Conservation (phyloP, 53 echinoderm and acorn worm genomes). For the Luidia sarsii region DNA sequence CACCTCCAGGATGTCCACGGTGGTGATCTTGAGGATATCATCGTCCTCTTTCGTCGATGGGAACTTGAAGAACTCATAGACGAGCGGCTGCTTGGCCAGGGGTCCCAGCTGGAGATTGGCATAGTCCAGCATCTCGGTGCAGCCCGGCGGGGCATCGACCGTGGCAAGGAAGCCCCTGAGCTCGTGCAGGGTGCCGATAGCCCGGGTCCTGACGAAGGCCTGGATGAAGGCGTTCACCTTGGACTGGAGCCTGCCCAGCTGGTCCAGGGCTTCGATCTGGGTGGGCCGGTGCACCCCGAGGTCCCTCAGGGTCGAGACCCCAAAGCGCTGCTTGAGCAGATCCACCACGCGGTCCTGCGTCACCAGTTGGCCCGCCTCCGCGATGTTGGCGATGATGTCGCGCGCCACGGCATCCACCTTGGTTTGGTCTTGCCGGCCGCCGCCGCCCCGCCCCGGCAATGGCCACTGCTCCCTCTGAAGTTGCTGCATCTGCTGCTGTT, state of each 20-base stretch:
- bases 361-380: constrained; percentile 40
- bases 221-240: constrained; percentile 71
- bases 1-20: constrained; percentile 49
- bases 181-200: constrained; percentile 65
- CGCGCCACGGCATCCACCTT: constrained; percentile 21
- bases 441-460: neutral
- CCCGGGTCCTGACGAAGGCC: constrained; percentile 58
- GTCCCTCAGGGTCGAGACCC: neutral
- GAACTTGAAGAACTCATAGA: constrained; percentile 63
- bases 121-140: constrained; percentile 23
- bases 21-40: constrained; percentile 64
- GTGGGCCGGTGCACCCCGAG: constrained; percentile 14
- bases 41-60: constrained; percentile 43
- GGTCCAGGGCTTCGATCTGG: constrained; percentile 14
- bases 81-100: constrained; percentile 46
- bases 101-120: constrained; percentile 57
- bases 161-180: constrained; percentile 32
- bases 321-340: constrained; percentile 46
- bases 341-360: constrained; percentile 39
- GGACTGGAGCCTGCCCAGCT: constrained; percentile 48
- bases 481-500: neutral
- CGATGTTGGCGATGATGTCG: constrained; percentile 41
- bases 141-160: constrained; percentile 39
- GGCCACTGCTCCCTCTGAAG: neutral
- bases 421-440: neutral